A percentile compares a stretch with the other conserved stretches of the same genome.
Conservation (phyloP, 2,888 invertebrate species). For the Drosophila bunnanda region DNA sequence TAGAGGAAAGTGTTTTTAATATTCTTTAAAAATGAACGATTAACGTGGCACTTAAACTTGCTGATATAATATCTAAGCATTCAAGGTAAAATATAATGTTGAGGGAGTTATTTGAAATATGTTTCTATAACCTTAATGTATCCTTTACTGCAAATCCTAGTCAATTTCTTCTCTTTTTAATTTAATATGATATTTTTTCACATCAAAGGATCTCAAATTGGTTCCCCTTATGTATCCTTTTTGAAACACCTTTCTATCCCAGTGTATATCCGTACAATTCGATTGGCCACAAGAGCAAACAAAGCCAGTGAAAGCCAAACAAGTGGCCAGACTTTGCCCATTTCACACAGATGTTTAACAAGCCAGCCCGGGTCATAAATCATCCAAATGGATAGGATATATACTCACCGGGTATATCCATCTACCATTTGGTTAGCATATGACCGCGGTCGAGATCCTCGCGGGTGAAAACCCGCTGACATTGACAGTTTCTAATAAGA, state of each 20-base stretch:
- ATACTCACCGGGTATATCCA: slow-evolving; percentile 40
- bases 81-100: background rate
- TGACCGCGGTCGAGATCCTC: slow-evolving; percentile 28
- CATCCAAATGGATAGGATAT: slow-evolving; percentile 56
- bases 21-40: background rate
- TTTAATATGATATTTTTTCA: background rate
- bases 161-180: background rate
- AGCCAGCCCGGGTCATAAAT: slow-evolving; percentile 72
- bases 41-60: background rate
- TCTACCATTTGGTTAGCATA: slow-evolving; percentile 30
- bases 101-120: background rate
- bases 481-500: slow-evolving; percentile 78
- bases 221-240: background rate
- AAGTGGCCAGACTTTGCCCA: slow-evolving; percentile 58
- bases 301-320: slow-evolving; percentile 71
- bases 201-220: background rate
- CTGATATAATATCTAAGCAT: background rate
- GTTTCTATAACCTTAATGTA: background rate
- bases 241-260: slow-evolving; percentile 3
- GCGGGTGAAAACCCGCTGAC: slow-evolving; percentile 60
- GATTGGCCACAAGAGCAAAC: slow-evolving; percentile 61
- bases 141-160: no score
- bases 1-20: background rate
- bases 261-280: slow-evolving; percentile 35
- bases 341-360: slow-evolving; percentile 78